Evolutionary conservation across 2,888 invertebrate genomes (phyloP).

Genomic region (Pristionchus fissidentatus): DNA sequence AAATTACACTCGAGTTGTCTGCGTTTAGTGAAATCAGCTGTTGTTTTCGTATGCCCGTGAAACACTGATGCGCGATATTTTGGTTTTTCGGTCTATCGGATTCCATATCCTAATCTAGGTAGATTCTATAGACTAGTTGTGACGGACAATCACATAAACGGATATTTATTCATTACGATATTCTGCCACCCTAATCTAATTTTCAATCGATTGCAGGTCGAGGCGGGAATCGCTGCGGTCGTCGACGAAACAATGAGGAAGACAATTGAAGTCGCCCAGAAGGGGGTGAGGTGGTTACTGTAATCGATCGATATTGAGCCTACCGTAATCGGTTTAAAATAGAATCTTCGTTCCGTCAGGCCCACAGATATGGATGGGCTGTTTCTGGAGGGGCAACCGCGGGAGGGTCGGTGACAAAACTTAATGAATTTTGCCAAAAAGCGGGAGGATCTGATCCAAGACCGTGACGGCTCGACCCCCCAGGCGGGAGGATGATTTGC

Average conservation of each 20-base stretch:
- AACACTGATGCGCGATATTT: too few species aligned
- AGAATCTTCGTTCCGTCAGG: background rate
- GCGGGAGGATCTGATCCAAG: too few species aligned
- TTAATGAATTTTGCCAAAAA: too few species aligned
- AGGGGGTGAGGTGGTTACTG: constrained; percentile 7
- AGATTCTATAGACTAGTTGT: background rate
- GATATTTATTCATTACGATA: too few species aligned
- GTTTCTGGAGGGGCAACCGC: too few species aligned
- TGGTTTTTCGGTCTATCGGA: background rate
- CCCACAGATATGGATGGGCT: background rate
- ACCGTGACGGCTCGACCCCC: too few species aligned
- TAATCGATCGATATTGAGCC: constrained; percentile 7
- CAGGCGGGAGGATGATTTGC: too few species aligned
- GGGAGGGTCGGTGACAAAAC: too few species aligned
- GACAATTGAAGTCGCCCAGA: background rate
- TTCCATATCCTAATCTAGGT: background rate
- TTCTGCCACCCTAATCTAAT: background rate
- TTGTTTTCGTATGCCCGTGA: background rate
- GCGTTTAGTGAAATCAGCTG: background rate
- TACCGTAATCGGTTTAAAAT: background rate
- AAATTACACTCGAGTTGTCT: background rate
- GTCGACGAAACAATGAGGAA: constrained; percentile 36
- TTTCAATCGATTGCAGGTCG: constrained; percentile 15
- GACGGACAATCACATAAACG: too few species aligned
- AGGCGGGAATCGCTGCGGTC: constrained; percentile 7